Conservation (phyloP, 92 coral and sea anemone genomes). For the Parazoanthus swiftii region DNA sequence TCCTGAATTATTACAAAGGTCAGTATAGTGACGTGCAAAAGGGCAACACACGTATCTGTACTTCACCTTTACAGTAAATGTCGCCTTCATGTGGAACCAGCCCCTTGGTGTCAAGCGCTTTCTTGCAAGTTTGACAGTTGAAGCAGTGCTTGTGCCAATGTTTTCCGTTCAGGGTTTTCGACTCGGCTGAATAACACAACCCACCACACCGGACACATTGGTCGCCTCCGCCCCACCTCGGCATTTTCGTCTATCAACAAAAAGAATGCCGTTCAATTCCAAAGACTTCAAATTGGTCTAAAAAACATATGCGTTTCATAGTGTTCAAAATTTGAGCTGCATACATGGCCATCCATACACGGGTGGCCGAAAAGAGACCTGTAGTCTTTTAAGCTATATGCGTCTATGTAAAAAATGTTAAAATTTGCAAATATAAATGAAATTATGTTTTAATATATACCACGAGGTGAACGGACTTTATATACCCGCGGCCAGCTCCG, state of each 20-base stretch:
- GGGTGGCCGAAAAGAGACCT: not conserved
- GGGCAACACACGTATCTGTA: not conserved
- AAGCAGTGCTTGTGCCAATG: conserved; percentile 34
- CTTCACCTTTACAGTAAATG: conserved; percentile 25
- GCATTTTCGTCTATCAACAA: conserved; percentile 22
- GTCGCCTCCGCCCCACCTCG: conserved; percentile 37
- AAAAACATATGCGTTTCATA: not conserved
- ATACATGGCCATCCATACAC: not conserved
- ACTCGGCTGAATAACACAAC: conserved; percentile 9
- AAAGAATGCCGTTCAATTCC: not conserved
- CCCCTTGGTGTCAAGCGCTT: conserved; percentile 23
- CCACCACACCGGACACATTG: conserved; percentile 23
- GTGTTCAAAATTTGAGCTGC: not conserved
- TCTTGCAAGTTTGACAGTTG: conserved; percentile 24
- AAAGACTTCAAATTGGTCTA: not conserved
- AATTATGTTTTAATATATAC: not conserved
- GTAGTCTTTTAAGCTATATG: no score
- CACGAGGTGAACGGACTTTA: not conserved
- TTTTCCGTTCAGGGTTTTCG: conserved; percentile 11
- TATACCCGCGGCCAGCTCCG: not conserved
- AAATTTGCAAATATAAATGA: no score
- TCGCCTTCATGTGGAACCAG: conserved; percentile 31
- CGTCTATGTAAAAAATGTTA: no score
- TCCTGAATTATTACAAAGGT: not conserved
- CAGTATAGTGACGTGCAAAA: not conserved